phyloP scores from a whole-genome alignment of 2,113 vertebrate genomes.

The Jaculus jaculus region DNA sequence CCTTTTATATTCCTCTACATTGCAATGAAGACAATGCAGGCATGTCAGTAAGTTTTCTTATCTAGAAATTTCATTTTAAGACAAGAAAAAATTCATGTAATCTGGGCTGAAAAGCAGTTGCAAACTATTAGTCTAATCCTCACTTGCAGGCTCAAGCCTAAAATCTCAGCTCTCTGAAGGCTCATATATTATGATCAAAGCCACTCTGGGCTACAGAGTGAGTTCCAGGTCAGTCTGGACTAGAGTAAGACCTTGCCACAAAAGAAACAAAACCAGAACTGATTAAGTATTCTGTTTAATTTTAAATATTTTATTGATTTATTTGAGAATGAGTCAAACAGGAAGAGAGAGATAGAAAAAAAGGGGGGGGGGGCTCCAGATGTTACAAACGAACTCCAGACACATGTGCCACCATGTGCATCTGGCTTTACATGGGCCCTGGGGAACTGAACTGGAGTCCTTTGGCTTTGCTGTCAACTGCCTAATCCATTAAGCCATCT shows the following conservation, averaged over 20 bases:
- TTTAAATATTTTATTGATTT: too few relatives aligned
- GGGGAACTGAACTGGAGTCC: too few relatives aligned
- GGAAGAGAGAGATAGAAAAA: too few relatives aligned
- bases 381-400: too few relatives aligned
- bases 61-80: conserved; percentile 34
- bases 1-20: neutral
- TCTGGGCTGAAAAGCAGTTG: neutral
- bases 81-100: neutral
- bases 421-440: too few relatives aligned
- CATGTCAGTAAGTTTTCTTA: neutral
- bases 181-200: too few relatives aligned
- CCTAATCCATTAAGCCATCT: too few relatives aligned
- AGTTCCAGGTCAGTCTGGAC: too few relatives aligned
- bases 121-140: neutral
- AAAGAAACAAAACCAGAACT: neutral
- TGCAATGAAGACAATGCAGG: neutral
- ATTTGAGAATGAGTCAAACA: too few relatives aligned
- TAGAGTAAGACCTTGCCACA: neutral
- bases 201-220: neutral
- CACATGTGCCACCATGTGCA: too few relatives aligned
- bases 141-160: neutral
- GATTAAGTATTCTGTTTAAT: neutral
- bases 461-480: too few relatives aligned
- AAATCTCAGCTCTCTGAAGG: neutral
- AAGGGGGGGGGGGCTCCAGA: too few relatives aligned